Conservation (phyloP, 2,797 vertebrate species). For the Dromococcyx pavoninus region DNA sequence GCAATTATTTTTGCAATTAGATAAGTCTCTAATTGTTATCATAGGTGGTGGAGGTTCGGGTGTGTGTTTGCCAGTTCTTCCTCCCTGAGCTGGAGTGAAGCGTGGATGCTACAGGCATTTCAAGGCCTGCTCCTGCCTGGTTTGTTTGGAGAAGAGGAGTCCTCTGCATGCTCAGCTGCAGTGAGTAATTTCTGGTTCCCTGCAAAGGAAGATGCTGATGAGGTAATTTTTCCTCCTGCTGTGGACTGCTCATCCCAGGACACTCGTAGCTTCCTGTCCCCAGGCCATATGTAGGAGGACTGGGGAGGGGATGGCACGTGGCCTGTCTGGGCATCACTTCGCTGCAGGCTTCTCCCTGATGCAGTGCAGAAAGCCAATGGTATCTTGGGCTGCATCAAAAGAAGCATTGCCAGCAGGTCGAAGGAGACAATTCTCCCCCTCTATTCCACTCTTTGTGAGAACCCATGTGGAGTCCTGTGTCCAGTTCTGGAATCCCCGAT, state of each 20-base stretch:
- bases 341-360: background rate
- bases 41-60: conserved; percentile 64
- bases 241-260: background rate
- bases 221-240: background rate
- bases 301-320: accelerated
- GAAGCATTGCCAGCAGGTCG: too few species aligned
- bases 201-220: background rate
- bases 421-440: too few species aligned
- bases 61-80: background rate
- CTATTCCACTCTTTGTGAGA: too few species aligned
- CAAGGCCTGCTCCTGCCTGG: background rate
- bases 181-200: background rate
- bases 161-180: accelerated
- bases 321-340: background rate
- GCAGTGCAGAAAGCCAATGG: too few species aligned
- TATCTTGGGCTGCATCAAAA: too few species aligned
- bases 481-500: too few species aligned
- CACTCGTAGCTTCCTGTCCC: background rate
- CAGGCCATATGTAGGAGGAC: accelerated
- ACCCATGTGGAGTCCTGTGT: too few species aligned
- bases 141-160: background rate
- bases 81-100: background rate
- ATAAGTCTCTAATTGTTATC: conserved; percentile 74
- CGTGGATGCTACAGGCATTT: accelerated
- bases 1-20: conserved; percentile 80